Conservation (phyloP, 53 echinoderm and acorn worm species). For the Actinopyga echinites region DNA sequence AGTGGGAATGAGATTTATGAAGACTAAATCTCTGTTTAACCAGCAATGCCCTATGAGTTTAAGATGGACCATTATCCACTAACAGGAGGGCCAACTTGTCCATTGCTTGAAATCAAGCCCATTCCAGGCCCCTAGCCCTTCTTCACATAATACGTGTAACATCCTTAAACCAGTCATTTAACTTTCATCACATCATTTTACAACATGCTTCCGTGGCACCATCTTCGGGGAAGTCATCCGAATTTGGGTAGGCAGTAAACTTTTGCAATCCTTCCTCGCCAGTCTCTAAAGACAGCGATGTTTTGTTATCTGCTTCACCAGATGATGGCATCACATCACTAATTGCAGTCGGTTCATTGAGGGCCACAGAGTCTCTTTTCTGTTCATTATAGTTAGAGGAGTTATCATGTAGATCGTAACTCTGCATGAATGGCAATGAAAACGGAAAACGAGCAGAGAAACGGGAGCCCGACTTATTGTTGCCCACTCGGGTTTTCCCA, state of each 20-base stretch:
- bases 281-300: neutral
- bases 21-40: too few relatives aligned
- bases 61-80: too few relatives aligned
- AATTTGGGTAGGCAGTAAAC: constrained; percentile 12
- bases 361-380: constrained; percentile 30
- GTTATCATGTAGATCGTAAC: constrained; percentile 19
- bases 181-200: constrained; percentile 25
- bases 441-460: constrained; percentile 20
- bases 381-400: neutral
- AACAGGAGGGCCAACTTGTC: too few relatives aligned
- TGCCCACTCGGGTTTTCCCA: neutral
- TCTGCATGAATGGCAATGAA: constrained; percentile 34
- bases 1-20: too few relatives aligned
- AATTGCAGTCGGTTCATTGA: neutral
- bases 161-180: too few relatives aligned
- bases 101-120: too few relatives aligned
- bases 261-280: constrained; percentile 16
- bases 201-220: constrained; percentile 34
- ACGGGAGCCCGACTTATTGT: constrained; percentile 3
- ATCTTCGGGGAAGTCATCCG: neutral
- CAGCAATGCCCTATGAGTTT: too few relatives aligned
- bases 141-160: too few relatives aligned
- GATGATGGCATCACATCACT: neutral
- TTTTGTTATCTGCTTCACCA: neutral
- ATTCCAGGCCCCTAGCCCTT: too few relatives aligned